phyloP scores from a whole-genome alignment of 2,888 invertebrate genomes.

The Oegoconia quadripuncta region DNA sequence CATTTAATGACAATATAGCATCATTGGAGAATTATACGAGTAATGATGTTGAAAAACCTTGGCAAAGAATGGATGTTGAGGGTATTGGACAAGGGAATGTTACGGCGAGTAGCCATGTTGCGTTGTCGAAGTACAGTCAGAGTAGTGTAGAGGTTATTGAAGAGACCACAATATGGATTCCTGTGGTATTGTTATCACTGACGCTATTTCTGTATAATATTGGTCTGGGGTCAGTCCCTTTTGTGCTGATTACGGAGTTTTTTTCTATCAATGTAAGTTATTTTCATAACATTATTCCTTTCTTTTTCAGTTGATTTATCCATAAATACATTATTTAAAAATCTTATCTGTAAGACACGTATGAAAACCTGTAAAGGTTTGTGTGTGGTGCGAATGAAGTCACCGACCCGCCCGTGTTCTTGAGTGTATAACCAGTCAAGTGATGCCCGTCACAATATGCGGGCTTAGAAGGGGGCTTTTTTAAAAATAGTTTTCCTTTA shows the following conservation, averaged over 20 bases:
- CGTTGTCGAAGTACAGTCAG: slow-evolving; percentile 31
- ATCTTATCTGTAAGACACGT: too few species aligned
- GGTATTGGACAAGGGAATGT: slow-evolving; percentile 34
- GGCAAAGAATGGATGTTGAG: slow-evolving; percentile 29
- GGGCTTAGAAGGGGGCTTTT: too few species aligned
- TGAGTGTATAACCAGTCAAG: too few species aligned
- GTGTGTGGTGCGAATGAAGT: too few species aligned
- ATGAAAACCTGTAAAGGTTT: too few species aligned
- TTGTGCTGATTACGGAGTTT: slow-evolving; percentile 63
- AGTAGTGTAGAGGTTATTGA: slow-evolving; percentile 27
- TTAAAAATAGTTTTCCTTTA: too few species aligned
- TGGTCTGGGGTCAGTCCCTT: slow-evolving; percentile 71
- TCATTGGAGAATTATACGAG: slow-evolving; percentile 30
- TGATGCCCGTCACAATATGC: too few species aligned
- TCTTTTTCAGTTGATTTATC: slow-evolving; percentile 15
- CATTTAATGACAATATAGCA: slow-evolving; percentile 6
- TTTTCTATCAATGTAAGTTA: slow-evolving; percentile 69
- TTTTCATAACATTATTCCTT: too few species aligned
- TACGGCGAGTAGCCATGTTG: slow-evolving; percentile 22
- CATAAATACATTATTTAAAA: too few species aligned
- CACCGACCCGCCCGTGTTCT: too few species aligned
- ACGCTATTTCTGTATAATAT: slow-evolving; percentile 67
- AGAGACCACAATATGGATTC: slow-evolving; percentile 48
- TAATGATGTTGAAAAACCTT: slow-evolving; percentile 21
- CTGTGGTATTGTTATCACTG: slow-evolving; percentile 55